Percentiles rank a stretch among this genome's conserved stretches.
Evolutionary conservation across 1,140 invertebrate genomes (phyloP).

Genomic region (Ephestia elutella): DNA sequence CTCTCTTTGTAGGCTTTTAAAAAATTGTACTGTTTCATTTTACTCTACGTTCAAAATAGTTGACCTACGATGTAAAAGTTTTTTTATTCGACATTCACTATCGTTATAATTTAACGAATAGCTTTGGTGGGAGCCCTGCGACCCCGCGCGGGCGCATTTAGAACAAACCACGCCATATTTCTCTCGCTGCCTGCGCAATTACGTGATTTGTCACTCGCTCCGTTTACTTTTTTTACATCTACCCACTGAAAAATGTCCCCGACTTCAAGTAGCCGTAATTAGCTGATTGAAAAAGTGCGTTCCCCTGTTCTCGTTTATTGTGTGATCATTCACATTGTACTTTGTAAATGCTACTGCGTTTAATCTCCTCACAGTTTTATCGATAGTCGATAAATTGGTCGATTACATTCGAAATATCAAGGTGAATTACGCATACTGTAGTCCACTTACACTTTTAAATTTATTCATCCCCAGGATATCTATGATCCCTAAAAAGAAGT

Average conservation of each 20-base stretch:
- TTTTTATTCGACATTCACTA: too few species aligned
- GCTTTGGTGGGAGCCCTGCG: constrained; percentile 24
- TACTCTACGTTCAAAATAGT: too few species aligned
- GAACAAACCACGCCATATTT: constrained; percentile 66
- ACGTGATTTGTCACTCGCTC: constrained; percentile 68
- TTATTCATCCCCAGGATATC: neutral
- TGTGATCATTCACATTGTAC: constrained; percentile 26
- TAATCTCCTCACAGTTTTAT: constrained; percentile 30
- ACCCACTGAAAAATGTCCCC: constrained; percentile 55
- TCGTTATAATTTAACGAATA: neutral
- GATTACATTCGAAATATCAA: neutral
- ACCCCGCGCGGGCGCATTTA: constrained; percentile 55
- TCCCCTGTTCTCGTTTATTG: constrained; percentile 39
- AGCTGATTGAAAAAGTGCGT: constrained; percentile 63
- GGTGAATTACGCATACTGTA: neutral
- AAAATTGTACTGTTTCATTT: too few species aligned
- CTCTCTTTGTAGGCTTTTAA: too few species aligned
- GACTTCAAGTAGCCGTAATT: constrained; percentile 55
- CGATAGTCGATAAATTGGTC: constrained; percentile 19
- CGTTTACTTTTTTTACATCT: constrained; percentile 47
- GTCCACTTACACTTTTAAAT: constrained; percentile 11
- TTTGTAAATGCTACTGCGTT: constrained; percentile 34
- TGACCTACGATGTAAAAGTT: too few species aligned
- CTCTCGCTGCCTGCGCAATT: constrained; percentile 64
- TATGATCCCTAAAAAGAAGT: neutral